Evolutionary conservation across 2,797 vertebrate genomes (phyloP).

Genomic region (Sebastes steindachneri): DNA sequence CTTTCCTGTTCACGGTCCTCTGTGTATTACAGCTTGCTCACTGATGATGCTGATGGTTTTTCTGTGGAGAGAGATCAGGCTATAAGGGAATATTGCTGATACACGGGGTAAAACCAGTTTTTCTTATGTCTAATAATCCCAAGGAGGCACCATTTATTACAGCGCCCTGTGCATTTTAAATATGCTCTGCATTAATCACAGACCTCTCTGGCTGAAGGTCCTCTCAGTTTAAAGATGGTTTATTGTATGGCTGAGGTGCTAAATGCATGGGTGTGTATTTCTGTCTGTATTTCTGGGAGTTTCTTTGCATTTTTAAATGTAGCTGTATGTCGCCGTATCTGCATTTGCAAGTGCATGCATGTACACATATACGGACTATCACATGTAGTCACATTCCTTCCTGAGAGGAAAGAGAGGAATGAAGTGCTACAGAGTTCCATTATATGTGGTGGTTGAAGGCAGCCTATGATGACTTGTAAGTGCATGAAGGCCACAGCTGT

Average conservation of each 20-base stretch:
- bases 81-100: slow-evolving; percentile 58
- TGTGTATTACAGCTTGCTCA: slow-evolving; percentile 43
- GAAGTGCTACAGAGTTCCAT: slow-evolving; percentile 52
- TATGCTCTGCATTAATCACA: slow-evolving; percentile 65
- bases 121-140: slow-evolving; percentile 60
- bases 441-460: slow-evolving; percentile 65
- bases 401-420: slow-evolving; percentile 19
- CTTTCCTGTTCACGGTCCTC: slow-evolving; percentile 39
- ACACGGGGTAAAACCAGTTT: slow-evolving; percentile 43
- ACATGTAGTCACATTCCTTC: neutral
- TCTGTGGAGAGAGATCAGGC: slow-evolving; percentile 35
- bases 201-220: slow-evolving; percentile 41
- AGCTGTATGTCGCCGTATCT: neutral
- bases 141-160: slow-evolving; percentile 50
- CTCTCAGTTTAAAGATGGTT: slow-evolving; percentile 40
- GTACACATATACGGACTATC: neutral
- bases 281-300: slow-evolving; percentile 1
- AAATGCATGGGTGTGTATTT: slow-evolving; percentile 22
- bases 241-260: slow-evolving; percentile 30
- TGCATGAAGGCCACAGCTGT: slow-evolving; percentile 69
- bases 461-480: slow-evolving; percentile 69
- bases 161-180: slow-evolving; percentile 41
- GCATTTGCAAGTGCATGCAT: neutral
- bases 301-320: slow-evolving; percentile 25
- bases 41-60: slow-evolving; percentile 54